Conservation (phyloP, 2,888 invertebrate genomes). For the Scaptomyza parva region DNA sequence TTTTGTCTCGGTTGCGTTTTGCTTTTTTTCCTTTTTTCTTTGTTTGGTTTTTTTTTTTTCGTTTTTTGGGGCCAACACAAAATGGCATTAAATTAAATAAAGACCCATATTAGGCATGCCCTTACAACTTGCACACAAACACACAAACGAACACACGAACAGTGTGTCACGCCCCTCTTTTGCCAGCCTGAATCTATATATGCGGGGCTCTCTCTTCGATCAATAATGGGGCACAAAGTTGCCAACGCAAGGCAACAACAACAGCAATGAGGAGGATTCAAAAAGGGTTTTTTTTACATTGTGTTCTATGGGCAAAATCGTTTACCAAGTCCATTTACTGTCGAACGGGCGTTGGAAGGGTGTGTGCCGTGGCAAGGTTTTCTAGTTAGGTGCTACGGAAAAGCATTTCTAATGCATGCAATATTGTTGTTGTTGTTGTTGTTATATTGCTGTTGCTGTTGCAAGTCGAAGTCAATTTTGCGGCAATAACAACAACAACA, state of each 20-base stretch:
- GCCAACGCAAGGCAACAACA: slow-evolving; percentile 36
- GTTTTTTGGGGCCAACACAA: slow-evolving; percentile 49
- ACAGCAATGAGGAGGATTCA: slow-evolving; percentile 37
- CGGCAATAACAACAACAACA: slow-evolving; percentile 50
- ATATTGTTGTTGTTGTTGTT: slow-evolving; percentile 52
- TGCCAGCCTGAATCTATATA: slow-evolving; percentile 28
- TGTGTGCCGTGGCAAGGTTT: not conserved
- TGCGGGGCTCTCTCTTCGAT: slow-evolving; percentile 51
- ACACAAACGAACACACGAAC: slow-evolving; percentile 15
- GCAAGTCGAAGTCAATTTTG: slow-evolving; percentile 74
- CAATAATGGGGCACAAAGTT: slow-evolving; percentile 77
- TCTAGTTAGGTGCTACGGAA: slow-evolving; percentile 54
- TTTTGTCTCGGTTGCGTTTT: slow-evolving; percentile 5
- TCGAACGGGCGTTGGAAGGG: not conserved
- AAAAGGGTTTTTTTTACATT: slow-evolving; percentile 48
- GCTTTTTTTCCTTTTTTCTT: not conserved
- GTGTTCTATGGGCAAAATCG: slow-evolving; percentile 57
- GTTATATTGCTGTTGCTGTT: slow-evolving; percentile 45
- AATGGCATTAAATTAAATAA: slow-evolving; percentile 78
- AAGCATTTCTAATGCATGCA: slow-evolving; percentile 73
- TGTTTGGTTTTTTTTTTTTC: not conserved
- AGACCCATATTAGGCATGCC: slow-evolving; percentile 77
- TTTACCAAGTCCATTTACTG: slow-evolving; percentile 63
- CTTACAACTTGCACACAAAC: slow-evolving; percentile 50
- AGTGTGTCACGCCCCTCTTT: slow-evolving; percentile 25